Conservation (phyloP, 2,113 vertebrate species). For the Montifringilla adamsi region DNA sequence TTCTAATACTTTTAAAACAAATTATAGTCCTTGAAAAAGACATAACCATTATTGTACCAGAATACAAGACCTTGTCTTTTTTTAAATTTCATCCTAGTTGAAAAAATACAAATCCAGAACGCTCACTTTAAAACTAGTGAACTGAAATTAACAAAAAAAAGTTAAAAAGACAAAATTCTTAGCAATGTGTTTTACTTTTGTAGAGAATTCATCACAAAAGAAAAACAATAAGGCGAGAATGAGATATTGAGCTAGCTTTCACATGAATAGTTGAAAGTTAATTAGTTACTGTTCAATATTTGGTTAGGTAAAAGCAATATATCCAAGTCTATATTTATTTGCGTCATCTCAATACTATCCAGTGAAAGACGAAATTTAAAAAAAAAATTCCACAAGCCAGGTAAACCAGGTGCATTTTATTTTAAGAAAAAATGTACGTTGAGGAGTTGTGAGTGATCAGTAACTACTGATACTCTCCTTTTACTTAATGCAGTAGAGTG, state of each 20-base stretch:
- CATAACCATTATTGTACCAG: background rate
- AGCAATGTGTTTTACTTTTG: background rate
- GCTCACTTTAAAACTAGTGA: background rate
- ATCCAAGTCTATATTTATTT: background rate
- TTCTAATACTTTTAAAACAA: background rate
- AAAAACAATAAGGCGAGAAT: background rate
- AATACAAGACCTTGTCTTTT: background rate
- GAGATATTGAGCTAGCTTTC: background rate
- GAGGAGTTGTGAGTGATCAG: background rate
- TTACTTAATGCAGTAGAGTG: background rate
- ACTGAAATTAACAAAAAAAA: background rate
- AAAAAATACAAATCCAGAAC: background rate
- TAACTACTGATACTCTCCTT: background rate
- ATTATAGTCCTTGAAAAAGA: background rate
- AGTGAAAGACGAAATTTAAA: background rate
- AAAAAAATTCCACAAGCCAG: fast-evolving
- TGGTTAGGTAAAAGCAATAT: background rate
- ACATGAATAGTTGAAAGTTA: background rate
- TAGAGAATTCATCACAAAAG: background rate
- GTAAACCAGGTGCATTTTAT: background rate
- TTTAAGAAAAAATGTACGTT: background rate
- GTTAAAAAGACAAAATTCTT: background rate
- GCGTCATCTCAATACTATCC: background rate
- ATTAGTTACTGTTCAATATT: background rate
- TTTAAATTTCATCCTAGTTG: background rate